These are phyloP conservation scores for Sceliomorpha sp. DNA, from an alignment of 2,888 invertebrate genomes.

Conservation along the genomic window DNA sequence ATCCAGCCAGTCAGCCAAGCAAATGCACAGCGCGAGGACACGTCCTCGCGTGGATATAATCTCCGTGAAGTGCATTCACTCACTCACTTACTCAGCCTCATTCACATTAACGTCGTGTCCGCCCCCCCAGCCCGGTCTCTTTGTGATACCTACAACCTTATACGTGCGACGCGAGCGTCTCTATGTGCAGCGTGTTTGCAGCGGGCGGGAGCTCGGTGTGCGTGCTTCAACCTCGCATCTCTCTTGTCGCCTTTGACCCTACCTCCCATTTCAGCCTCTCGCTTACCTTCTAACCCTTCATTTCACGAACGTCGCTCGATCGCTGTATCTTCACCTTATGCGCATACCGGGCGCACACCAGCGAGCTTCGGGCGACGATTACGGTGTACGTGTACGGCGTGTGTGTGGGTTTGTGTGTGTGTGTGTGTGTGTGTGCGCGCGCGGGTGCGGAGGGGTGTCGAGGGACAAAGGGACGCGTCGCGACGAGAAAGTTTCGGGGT, in stretches of 20 bases:
- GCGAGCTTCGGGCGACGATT: too few species aligned
- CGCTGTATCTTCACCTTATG: conserved; percentile 5
- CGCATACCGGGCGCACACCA: too few species aligned
- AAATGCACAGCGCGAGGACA: conserved; percentile 32
- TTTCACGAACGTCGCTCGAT: conserved; percentile 1
- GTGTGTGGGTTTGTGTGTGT: too few species aligned
- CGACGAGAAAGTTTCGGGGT: too few species aligned
- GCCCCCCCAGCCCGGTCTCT: conserved; percentile 13
- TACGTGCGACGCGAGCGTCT: too few species aligned
- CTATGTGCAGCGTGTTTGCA: too few species aligned
- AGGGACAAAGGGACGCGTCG: too few species aligned
- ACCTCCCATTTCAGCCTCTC: conserved; percentile 11
- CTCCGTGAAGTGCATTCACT: conserved; percentile 34
- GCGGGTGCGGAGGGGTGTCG: too few species aligned
- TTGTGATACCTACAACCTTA: neutral
- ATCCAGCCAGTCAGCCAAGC: conserved; percentile 12
- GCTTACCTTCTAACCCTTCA: conserved; percentile 9
- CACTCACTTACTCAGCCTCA: conserved; percentile 23
- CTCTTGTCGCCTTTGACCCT: conserved; percentile 19
- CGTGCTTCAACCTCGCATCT: too few species aligned
- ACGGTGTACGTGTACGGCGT: too few species aligned
- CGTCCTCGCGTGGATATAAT: conserved; percentile 33
- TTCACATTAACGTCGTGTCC: conserved; percentile 26
- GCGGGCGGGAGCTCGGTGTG: neutral
- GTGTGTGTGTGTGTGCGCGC: too few species aligned